Percentiles rank a stretch among this genome's conserved stretches.
Conservation (phyloP, 2,113 vertebrate species). For the Clinocottus analis region DNA sequence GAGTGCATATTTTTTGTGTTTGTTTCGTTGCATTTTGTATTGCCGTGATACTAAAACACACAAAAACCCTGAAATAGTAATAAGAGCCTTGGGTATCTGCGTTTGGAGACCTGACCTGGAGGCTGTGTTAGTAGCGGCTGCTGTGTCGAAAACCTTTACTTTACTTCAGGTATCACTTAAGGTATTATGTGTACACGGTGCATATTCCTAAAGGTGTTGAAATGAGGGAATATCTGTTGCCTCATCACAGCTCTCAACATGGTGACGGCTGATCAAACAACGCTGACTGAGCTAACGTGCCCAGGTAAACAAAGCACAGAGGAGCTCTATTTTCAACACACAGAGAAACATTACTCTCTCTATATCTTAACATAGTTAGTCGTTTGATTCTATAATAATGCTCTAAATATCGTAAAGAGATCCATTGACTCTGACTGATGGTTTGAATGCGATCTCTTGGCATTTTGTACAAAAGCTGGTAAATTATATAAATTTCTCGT, state of each 20-base stretch:
- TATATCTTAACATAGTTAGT: background rate
- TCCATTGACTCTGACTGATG: background rate
- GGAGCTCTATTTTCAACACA: background rate
- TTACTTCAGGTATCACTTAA: background rate
- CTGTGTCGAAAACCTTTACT: background rate
- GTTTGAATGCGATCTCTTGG: no score
- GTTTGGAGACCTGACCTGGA: background rate
- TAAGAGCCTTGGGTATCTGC: background rate
- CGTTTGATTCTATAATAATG: background rate
- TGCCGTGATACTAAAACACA: background rate
- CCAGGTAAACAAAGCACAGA: background rate
- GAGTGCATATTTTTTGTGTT: no score
- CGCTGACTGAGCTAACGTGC: background rate
- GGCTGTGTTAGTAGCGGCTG: background rate
- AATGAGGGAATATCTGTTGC: background rate
- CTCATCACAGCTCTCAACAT: background rate
- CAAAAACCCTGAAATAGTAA: background rate
- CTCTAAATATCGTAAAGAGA: background rate
- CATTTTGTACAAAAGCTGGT: no score
- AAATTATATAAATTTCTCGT: no score
- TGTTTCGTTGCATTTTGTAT: background rate
- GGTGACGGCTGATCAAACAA: background rate
- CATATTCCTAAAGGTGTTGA: background rate
- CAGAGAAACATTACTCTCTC: no score
- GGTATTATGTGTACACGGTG: background rate